Conservation (phyloP, 2,888 invertebrate species). For the Diarsia rubi region DNA sequence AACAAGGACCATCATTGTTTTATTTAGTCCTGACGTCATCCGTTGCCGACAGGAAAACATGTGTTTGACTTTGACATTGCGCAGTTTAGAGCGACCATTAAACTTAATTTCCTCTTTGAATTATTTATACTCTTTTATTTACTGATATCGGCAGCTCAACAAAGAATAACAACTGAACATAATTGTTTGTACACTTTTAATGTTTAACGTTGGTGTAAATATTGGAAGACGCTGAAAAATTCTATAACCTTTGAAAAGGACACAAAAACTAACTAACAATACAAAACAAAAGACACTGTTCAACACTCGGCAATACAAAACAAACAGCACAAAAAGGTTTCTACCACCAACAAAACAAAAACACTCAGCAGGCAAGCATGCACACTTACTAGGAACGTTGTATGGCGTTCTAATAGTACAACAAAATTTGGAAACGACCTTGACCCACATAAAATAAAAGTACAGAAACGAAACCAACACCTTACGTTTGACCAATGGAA, state of each 20-base stretch:
- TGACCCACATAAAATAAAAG: constrained; percentile 74
- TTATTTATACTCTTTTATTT: constrained; percentile 73
- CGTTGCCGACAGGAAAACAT: constrained; percentile 66
- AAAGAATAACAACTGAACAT: constrained; percentile 57
- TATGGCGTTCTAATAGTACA: constrained; percentile 74
- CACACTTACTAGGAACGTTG: constrained; percentile 85
- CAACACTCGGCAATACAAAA: constrained; percentile 60
- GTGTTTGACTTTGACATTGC: constrained; percentile 76
- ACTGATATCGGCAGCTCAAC: constrained; percentile 64
- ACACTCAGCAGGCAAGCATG: constrained; percentile 88
- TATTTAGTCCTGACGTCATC: constrained; percentile 71
- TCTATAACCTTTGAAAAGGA: constrained; percentile 54
- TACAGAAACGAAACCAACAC: constrained; percentile 79
- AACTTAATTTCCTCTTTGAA: constrained; percentile 72
- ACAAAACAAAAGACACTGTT: constrained; percentile 49
- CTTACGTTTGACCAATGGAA: constrained; percentile 75
- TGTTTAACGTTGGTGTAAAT: constrained; percentile 44
- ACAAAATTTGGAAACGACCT: constrained; percentile 72
- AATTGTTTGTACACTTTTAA: constrained; percentile 38
- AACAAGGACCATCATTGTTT: constrained; percentile 67
- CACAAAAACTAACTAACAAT: constrained; percentile 53
- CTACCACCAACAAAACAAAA: constrained; percentile 76
- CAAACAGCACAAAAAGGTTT: constrained; percentile 56
- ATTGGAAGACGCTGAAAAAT: constrained; percentile 45
- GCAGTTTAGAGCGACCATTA: constrained; percentile 74